Conservation (phyloP, 2,797 vertebrate genomes). For the Columba guinea region DNA sequence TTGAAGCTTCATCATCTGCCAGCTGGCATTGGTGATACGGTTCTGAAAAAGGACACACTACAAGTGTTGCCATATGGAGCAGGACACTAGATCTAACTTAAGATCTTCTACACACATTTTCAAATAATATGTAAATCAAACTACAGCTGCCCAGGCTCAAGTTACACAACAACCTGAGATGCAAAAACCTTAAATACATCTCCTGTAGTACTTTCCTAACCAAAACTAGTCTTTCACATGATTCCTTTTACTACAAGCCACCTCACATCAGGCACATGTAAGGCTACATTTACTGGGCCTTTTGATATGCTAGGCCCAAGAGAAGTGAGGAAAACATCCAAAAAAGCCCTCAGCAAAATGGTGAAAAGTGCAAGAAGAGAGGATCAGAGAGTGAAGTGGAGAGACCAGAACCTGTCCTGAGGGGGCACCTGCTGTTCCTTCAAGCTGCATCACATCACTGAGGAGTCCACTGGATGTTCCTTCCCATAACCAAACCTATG, state of each 20-base stretch:
- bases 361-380: neutral
- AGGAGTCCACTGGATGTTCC: neutral
- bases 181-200: neutral
- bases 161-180: neutral
- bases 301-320: neutral
- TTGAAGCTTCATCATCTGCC: neutral
- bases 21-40: accelerated
- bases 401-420: neutral
- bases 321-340: neutral
- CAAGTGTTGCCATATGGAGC: neutral
- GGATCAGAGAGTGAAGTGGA: neutral
- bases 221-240: neutral
- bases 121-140: neutral
- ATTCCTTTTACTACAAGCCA: neutral
- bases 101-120: neutral
- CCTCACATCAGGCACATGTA: neutral
- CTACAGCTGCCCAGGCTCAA: neutral
- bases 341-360: neutral
- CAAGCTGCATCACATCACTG: neutral
- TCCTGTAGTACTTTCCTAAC: neutral
- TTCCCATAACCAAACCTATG: accelerated
- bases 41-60: accelerated
- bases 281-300: neutral
- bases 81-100: neutral
- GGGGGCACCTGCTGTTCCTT: neutral